A percentile compares a stretch with the other conserved stretches of the same genome.
Evolutionary conservation across 1,140 invertebrate species (phyloP).

Genomic region (Bemisia tabaci): DNA sequence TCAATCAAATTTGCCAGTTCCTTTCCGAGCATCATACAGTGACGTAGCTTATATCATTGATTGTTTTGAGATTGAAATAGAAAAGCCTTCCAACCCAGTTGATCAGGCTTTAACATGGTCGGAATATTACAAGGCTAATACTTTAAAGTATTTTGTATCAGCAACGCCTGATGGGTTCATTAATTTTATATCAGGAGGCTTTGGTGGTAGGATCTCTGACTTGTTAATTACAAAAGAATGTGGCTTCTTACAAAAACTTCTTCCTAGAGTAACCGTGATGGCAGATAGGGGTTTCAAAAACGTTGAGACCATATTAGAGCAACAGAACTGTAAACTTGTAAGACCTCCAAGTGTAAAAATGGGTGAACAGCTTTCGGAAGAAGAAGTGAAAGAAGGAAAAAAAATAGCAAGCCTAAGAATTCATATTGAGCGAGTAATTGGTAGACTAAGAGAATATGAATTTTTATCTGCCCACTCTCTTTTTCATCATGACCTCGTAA

Average conservation of each 20-base stretch:
- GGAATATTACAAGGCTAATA: constrained; percentile 30
- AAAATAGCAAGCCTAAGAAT: constrained; percentile 31
- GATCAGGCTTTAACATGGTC: constrained; percentile 19
- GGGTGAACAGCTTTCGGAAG: constrained; percentile 21
- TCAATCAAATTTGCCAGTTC: too few relatives aligned
- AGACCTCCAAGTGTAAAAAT: constrained; percentile 30
- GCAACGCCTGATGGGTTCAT: constrained; percentile 31
- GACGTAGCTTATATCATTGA: too few relatives aligned
- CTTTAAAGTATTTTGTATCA: constrained; percentile 31
- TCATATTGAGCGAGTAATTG: constrained; percentile 31
- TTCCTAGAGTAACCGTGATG: constrained; percentile 22
- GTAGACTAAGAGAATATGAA: constrained; percentile 28
- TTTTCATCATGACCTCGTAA: constrained; percentile 22
- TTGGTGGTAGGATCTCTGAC: constrained; percentile 29
- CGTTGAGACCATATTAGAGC: constrained; percentile 21
- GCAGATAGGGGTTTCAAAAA: constrained; percentile 32
- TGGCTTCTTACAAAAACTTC: constrained; percentile 24
- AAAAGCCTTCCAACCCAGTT: constrained; percentile 16
- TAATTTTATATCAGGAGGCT: constrained; percentile 31
- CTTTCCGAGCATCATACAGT: too few relatives aligned
- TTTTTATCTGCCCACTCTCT: constrained; percentile 29
- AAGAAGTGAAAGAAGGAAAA: constrained; percentile 28
- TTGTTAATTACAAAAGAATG: constrained; percentile 26
- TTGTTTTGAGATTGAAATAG: too few relatives aligned
- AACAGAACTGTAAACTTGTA: constrained; percentile 25